Conservation (phyloP, 1,140 invertebrate species). For the Heliconius eleuchia region DNA sequence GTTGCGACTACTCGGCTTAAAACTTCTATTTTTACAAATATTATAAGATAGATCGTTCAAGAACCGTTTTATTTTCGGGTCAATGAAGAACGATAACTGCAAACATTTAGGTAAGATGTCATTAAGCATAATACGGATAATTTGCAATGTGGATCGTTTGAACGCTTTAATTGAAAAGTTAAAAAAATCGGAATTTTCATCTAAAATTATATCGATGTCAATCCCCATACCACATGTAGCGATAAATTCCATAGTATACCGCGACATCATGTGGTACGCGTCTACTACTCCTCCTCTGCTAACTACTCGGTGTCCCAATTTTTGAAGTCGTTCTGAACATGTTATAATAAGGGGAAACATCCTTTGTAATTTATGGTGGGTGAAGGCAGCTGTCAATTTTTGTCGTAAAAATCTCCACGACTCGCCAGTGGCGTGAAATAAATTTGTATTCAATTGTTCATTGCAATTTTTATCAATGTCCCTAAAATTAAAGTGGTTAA, state of each 20-base stretch:
- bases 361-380: conserved; percentile 27
- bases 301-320: conserved; percentile 19
- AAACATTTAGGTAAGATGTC: neutral
- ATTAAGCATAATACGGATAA: neutral
- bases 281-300: conserved; percentile 21
- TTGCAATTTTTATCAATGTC: conserved; percentile 62
- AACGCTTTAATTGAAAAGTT: neutral
- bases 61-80: neutral
- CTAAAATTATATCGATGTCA: conserved; percentile 40
- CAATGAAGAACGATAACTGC: neutral
- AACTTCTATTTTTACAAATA: neutral
- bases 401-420: conserved; percentile 82
- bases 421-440: conserved; percentile 73
- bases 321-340: conserved; percentile 32
- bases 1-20: neutral
- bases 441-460: conserved; percentile 56
- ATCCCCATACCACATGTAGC: conserved; percentile 41
- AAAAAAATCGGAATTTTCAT: conserved; percentile 30
- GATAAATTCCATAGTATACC: conserved; percentile 41
- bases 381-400: conserved; percentile 30
- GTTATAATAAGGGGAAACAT: conserved; percentile 34
- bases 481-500: conserved; percentile 29
- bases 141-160: neutral
- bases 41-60: neutral
- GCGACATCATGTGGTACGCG: conserved; percentile 28